Evolutionary conservation across 2,888 invertebrate genomes (phyloP).

Genomic region (Netelia melanura): DNA sequence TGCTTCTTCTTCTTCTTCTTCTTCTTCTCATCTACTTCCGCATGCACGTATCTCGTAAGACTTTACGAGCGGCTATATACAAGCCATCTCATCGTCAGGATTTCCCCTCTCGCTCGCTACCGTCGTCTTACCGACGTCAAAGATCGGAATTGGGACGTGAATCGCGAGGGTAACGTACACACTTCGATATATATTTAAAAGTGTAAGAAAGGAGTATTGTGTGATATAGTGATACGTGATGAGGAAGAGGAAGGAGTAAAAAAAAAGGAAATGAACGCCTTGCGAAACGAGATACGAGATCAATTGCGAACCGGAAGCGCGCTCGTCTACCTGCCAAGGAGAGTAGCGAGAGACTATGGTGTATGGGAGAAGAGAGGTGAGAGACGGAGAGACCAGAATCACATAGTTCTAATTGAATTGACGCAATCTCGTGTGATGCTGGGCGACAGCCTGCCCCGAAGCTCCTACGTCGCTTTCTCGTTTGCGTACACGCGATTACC

Average conservation of each 20-base stretch:
- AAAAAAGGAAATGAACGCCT: background rate
- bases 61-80: conserved; percentile 37
- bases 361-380: conserved; percentile 11
- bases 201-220: background rate
- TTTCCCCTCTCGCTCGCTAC: conserved; percentile 17
- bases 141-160: conserved; percentile 49
- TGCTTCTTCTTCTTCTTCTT: conserved; percentile 22
- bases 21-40: conserved; percentile 18
- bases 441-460: conserved; percentile 3
- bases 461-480: conserved; percentile 41
- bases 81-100: conserved; percentile 10
- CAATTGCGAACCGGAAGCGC: conserved; percentile 22
- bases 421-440: conserved; percentile 61
- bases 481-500: conserved; percentile 45
- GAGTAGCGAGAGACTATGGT: conserved; percentile 8
- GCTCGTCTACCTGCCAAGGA: conserved; percentile 11
- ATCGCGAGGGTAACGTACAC: conserved; percentile 3
- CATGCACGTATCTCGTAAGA: conserved; percentile 56
- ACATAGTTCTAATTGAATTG: conserved; percentile 67
- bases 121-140: conserved; percentile 37
- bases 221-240: conserved; percentile 17
- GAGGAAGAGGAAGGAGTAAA: background rate
- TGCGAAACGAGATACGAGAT: background rate
- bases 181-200: conserved; percentile 20
- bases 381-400: conserved; percentile 26